phyloP scores from a whole-genome alignment of 2,888 invertebrate genomes.

The Patella ulyssiponensis region DNA sequence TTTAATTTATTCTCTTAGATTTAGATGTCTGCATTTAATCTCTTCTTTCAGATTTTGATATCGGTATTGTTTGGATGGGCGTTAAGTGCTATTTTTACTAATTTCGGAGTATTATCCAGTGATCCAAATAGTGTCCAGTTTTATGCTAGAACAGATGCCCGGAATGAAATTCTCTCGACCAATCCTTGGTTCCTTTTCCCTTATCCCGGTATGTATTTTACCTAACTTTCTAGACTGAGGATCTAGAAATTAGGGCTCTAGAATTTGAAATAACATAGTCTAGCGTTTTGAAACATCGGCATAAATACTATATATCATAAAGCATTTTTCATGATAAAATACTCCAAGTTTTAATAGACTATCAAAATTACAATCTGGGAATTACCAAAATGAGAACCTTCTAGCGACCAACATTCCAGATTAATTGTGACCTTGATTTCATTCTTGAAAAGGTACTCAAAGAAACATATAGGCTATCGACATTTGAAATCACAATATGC shows the following conservation, averaged over 20 bases:
- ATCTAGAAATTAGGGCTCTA: background rate
- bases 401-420: no score
- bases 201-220: constrained; percentile 75
- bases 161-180: constrained; percentile 37
- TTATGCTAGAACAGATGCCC: constrained; percentile 52
- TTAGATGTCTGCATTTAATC: no score
- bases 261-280: background rate
- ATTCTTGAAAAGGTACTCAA: no score
- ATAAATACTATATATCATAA: background rate
- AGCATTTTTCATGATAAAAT: background rate
- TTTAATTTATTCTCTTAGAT: no score
- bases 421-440: no score
- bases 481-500: no score
- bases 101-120: constrained; percentile 67
- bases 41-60: constrained; percentile 45
- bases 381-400: no score
- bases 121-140: constrained; percentile 54
- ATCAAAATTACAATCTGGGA: no score
- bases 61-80: constrained; percentile 45
- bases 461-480: no score
- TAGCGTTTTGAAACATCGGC: background rate
- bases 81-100: constrained; percentile 47
- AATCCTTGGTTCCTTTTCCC: constrained; percentile 52
- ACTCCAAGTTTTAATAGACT: background rate
- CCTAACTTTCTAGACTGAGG: background rate